These are phyloP conservation scores for Odontamblyopus lacepedii DNA, from an alignment of 2,797 vertebrate genomes.

Conservation along the genomic window DNA sequence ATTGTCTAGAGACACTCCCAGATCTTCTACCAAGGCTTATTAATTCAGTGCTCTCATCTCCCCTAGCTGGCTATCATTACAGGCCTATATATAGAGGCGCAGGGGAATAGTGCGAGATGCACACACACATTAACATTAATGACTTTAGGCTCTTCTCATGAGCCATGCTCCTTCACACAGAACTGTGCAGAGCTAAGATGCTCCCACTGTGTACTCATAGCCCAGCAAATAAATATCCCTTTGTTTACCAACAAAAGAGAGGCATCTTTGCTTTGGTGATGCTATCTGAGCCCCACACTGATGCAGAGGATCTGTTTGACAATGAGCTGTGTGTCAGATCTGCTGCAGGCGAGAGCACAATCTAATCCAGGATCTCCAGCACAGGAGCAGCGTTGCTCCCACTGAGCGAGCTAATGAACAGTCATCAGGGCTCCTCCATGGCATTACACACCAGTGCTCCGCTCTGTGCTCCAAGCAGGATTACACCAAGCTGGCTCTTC, in stretches of 20 bases:
- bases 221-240: slow-evolving; percentile 54
- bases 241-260: slow-evolving; percentile 66
- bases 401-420: slow-evolving; percentile 81
- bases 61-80: slow-evolving; percentile 81
- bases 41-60: slow-evolving; percentile 81
- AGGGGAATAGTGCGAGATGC: slow-evolving; percentile 77
- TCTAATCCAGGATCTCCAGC: slow-evolving; percentile 57
- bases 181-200: slow-evolving; percentile 33
- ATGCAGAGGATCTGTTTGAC: slow-evolving; percentile 39
- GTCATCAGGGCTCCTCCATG: slow-evolving; percentile 72
- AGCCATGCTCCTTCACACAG: slow-evolving; percentile 42
- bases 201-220: slow-evolving; percentile 31
- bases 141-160: slow-evolving; percentile 75
- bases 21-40: slow-evolving; percentile 79
- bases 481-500: slow-evolving; percentile 59
- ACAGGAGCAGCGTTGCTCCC: slow-evolving; percentile 65
- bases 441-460: slow-evolving; percentile 60
- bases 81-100: slow-evolving; percentile 82
- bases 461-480: slow-evolving; percentile 68
- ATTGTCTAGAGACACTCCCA: slow-evolving; percentile 75
- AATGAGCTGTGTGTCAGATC: slow-evolving; percentile 26
- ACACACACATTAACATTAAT: slow-evolving; percentile 81
- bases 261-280: slow-evolving; percentile 28
- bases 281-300: slow-evolving; percentile 33
- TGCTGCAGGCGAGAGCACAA: slow-evolving; percentile 29